phyloP scores from a whole-genome alignment of 1,140 invertebrate species.

The Temnothorax curvispinosus region DNA sequence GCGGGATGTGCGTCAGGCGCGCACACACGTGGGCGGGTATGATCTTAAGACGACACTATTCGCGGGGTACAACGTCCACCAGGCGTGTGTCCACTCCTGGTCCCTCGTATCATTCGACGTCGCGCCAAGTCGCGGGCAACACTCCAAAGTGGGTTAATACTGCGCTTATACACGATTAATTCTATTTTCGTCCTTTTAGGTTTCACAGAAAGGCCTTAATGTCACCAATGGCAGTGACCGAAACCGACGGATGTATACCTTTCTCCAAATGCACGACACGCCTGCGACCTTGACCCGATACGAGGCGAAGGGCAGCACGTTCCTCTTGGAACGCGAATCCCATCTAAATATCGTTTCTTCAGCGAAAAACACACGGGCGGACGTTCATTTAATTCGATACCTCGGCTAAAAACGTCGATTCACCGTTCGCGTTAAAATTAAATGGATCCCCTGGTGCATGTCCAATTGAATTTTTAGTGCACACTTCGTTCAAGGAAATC shows the following conservation, averaged over 20 bases:
- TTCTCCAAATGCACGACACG: not conserved
- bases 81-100: not conserved
- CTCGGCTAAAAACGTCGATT: not conserved
- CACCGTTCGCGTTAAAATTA: not conserved
- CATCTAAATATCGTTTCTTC: not conserved
- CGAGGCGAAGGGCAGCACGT: not conserved
- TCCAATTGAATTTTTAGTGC: not conserved
- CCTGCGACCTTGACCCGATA: slow-evolving; percentile 5
- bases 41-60: not conserved
- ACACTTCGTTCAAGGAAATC: not conserved
- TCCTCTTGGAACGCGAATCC: not conserved
- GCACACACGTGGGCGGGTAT: not conserved
- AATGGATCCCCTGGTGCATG: not conserved
- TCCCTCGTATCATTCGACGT: not conserved
- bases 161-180: not conserved
- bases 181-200: slow-evolving; percentile 31
- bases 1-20: not conserved
- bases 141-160: slow-evolving; percentile 41
- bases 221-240: slow-evolving; percentile 10
- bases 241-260: not conserved
- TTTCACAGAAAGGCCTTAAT: not conserved
- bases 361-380: not conserved
- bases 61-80: slow-evolving; percentile 45
- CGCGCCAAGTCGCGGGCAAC: slow-evolving; percentile 39
- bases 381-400: not conserved